phyloP scores from a whole-genome alignment of 2,797 vertebrate genomes.

The Rhynchonycteris naso region DNA sequence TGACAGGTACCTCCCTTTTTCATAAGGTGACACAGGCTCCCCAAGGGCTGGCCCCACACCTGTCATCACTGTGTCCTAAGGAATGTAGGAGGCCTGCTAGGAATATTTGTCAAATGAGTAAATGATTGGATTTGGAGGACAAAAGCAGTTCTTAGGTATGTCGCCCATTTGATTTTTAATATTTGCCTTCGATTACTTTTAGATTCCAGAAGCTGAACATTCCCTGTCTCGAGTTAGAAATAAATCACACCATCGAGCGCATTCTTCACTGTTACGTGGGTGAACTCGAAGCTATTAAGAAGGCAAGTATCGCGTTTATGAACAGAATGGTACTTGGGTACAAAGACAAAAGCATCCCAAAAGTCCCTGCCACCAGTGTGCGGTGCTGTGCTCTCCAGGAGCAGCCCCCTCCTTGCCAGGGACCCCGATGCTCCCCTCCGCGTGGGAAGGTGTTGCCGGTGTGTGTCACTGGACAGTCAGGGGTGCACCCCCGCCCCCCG shows the following conservation, averaged over 20 bases:
- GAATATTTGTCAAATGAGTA: not conserved
- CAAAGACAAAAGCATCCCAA: not conserved
- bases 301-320: constrained; percentile 82
- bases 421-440: no score
- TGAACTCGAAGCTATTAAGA: constrained; percentile 88
- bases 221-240: constrained; percentile 88
- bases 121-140: not conserved
- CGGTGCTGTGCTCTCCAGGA: not conserved
- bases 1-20: not conserved
- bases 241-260: constrained; percentile 68
- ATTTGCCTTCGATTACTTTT: constrained; percentile 61
- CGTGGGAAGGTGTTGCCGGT: not conserved
- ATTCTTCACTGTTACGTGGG: constrained; percentile 88
- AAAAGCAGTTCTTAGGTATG: not conserved
- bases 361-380: not conserved
- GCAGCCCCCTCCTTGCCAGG: not conserved
- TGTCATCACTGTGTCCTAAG: not conserved
- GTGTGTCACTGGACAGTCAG: not conserved
- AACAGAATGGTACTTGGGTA: not conserved
- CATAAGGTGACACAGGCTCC: not conserved
- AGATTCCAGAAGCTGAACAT: constrained; percentile 89
- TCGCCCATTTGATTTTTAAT: constrained; percentile 45
- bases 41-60: not conserved
- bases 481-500: not conserved
- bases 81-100: no score